Evolutionary conservation across 2,888 invertebrate genomes (phyloP).

Genomic region (Hypsopygia costalis): DNA sequence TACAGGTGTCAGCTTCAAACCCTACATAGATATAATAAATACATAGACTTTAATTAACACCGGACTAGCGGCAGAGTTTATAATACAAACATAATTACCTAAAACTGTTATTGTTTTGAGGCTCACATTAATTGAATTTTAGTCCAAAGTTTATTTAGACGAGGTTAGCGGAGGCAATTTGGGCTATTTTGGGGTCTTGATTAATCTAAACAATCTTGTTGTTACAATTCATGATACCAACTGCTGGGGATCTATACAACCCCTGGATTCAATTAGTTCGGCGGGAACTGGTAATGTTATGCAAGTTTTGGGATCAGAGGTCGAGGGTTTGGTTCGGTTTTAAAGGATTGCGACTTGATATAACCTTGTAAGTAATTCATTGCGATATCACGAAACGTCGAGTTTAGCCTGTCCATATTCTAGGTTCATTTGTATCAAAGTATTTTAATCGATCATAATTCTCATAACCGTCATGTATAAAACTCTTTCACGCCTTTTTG

Average conservation of each 20-base stretch:
- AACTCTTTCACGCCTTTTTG: too few relatives aligned
- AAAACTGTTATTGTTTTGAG: slow-evolving; percentile 73
- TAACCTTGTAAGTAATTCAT: too few relatives aligned
- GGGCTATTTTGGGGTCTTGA: slow-evolving; percentile 47
- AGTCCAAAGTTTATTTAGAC: slow-evolving; percentile 66
- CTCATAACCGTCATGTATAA: too few relatives aligned
- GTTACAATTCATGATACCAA: neutral
- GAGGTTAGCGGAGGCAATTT: slow-evolving; percentile 62
- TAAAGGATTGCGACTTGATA: too few relatives aligned
- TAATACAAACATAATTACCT: slow-evolving; percentile 63
- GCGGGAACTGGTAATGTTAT: neutral
- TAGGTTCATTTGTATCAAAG: too few relatives aligned
- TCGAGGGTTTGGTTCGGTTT: too few relatives aligned
- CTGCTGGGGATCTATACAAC: neutral
- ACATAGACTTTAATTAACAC: slow-evolving; percentile 31
- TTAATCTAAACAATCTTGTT: slow-evolving; percentile 67
- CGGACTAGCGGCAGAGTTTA: slow-evolving; percentile 35
- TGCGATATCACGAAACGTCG: too few relatives aligned
- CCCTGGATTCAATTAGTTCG: neutral
- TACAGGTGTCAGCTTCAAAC: too few relatives aligned
- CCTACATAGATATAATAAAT: neutral
- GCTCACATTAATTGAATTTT: slow-evolving; percentile 69
- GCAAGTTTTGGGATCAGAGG: too few relatives aligned
- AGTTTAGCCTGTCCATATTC: too few relatives aligned
- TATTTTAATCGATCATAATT: too few relatives aligned